phyloP scores from a whole-genome alignment of 1,140 invertebrate genomes.

The Geopemphigus sp. region DNA sequence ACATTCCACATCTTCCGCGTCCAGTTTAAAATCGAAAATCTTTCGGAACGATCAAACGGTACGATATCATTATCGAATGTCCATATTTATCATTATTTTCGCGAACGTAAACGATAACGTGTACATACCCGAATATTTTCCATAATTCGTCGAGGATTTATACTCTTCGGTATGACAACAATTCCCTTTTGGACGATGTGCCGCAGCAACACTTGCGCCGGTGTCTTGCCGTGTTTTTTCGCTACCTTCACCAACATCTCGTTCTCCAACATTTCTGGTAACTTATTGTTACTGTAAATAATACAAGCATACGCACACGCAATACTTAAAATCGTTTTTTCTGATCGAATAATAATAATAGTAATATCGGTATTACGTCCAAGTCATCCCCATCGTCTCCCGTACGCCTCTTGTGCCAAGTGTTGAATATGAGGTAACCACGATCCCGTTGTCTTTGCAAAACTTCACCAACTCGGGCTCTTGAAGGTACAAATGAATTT shows the following conservation, averaged over 20 bases:
- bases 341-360: not conserved
- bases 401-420: conserved; percentile 66
- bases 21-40: conserved; percentile 62
- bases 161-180: conserved; percentile 66
- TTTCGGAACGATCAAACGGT: conserved; percentile 55
- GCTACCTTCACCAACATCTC: conserved; percentile 57
- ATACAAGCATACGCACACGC: conserved; percentile 34
- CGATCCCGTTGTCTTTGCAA: conserved; percentile 66
- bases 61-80: no score
- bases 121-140: conserved; percentile 60
- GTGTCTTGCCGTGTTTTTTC: conserved; percentile 59
- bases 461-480: conserved; percentile 73
- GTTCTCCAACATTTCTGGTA: conserved; percentile 56
- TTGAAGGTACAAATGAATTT: conserved; percentile 80
- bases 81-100: no score
- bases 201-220: conserved; percentile 65
- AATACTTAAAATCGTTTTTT: no score
- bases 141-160: conserved; percentile 59
- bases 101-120: no score
- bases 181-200: conserved; percentile 62
- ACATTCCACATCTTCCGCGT: conserved; percentile 58
- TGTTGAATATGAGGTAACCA: conserved; percentile 75
- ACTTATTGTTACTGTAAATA: conserved; percentile 51
- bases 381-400: conserved; percentile 58
- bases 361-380: not conserved